phyloP scores from a whole-genome alignment of 2,797 vertebrate species.

The Silurus lanzhouensis region DNA sequence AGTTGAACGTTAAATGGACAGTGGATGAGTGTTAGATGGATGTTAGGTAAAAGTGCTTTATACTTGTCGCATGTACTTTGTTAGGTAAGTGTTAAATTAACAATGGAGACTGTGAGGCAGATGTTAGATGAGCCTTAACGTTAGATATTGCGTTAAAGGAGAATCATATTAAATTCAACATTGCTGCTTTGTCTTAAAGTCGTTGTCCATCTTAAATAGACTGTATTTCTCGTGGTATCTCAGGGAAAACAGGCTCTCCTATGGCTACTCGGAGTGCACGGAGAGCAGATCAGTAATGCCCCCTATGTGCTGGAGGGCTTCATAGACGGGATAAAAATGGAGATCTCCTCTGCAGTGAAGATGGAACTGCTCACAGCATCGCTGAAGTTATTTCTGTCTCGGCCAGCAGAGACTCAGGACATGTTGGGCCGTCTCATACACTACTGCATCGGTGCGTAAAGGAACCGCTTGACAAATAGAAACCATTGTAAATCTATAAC shows the following conservation, averaged over 20 bases:
- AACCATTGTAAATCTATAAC: too few species aligned
- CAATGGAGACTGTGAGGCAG: too few species aligned
- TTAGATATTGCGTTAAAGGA: too few species aligned
- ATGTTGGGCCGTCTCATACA: constrained; percentile 86
- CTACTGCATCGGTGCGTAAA: constrained; percentile 83
- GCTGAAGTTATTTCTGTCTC: constrained; percentile 83
- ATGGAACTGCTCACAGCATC: constrained; percentile 88
- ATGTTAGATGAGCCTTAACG: too few species aligned
- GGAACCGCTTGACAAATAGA: not conserved
- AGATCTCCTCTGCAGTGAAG: constrained; percentile 81
- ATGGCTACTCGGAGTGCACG: constrained; percentile 89
- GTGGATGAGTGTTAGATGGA: not conserved
- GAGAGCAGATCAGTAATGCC: constrained; percentile 80
- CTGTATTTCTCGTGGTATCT: not conserved
- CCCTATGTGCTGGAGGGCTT: constrained; percentile 90
- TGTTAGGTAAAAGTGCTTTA: too few species aligned
- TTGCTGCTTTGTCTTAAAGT: not conserved
- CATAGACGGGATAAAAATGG: constrained; percentile 82
- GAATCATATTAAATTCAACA: too few species aligned
- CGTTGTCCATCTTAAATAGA: not conserved
- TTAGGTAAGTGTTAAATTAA: too few species aligned
- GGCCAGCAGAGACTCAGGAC: constrained; percentile 93
- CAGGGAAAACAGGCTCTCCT: constrained; percentile 91
- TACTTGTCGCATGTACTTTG: too few species aligned
- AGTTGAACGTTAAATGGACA: not conserved